phyloP scores from a whole-genome alignment of 2,113 vertebrate genomes.

The Saguinus imperator region DNA sequence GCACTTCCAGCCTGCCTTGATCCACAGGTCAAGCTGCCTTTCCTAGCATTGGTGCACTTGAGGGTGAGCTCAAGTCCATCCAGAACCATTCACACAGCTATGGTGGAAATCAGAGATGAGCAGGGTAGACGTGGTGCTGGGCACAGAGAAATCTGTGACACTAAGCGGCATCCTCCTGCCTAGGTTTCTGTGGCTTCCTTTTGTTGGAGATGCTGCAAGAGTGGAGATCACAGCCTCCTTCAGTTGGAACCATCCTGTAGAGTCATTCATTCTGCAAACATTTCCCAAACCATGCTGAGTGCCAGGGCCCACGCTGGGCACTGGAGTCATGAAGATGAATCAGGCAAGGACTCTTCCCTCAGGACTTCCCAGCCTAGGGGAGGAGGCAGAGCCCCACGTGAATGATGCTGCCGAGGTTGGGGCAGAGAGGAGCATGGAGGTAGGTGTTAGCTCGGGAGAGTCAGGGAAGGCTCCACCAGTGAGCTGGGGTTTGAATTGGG shows the following conservation, averaged over 20 bases:
- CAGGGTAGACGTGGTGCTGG: background rate
- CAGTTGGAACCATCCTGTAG: rapidly evolving
- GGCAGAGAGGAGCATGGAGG: background rate
- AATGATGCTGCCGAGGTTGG: background rate
- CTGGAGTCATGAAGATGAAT: background rate
- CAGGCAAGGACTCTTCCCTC: background rate
- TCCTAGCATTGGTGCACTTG: background rate
- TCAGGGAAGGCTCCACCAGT: background rate
- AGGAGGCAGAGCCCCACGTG: background rate
- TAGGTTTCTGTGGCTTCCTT: background rate
- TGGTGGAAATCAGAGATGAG: background rate
- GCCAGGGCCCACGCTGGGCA: background rate
- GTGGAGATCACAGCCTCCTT: background rate
- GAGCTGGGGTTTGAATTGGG: background rate
- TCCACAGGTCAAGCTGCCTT: background rate
- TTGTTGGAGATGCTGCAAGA: background rate
- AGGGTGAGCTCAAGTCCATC: background rate
- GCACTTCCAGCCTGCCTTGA: background rate
- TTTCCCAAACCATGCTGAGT: background rate
- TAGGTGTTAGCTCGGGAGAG: background rate
- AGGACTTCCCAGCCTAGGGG: background rate
- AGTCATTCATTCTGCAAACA: background rate
- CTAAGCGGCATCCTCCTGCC: background rate
- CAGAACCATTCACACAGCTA: background rate
- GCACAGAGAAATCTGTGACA: rapidly evolving